Percentiles rank a stretch among this genome's conserved stretches.
Conservation (phyloP, 2,113 vertebrate genomes). For the Murina feae region DNA sequence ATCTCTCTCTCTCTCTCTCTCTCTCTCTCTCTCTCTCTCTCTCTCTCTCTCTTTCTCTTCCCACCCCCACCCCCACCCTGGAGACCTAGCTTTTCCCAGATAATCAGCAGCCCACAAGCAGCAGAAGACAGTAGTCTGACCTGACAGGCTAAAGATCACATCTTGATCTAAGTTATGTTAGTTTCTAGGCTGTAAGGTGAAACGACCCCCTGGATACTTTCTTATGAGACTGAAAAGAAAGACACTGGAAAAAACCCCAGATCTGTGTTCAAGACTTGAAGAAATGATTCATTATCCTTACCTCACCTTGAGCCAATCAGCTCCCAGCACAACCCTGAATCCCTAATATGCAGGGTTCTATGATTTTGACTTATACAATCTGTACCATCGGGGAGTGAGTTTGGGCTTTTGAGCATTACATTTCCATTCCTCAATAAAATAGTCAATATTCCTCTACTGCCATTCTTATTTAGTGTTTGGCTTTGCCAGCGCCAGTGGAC, state of each 20-base stretch:
- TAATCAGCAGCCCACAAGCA: not conserved
- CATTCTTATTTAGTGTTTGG: not conserved
- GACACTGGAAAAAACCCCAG: not conserved
- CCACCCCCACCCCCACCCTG: not conserved
- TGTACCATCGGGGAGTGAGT: not conserved
- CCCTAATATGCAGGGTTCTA: not conserved
- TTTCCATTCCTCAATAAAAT: not conserved
- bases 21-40: no score
- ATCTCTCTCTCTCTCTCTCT: no score
- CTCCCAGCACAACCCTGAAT: not conserved
- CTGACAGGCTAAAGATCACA: not conserved
- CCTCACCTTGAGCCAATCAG: not conserved
- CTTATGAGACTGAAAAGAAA: not conserved
- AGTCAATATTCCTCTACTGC: not conserved
- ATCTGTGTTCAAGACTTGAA: not conserved
- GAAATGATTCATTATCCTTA: not conserved
- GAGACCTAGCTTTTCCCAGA: not conserved
- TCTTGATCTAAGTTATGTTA: not conserved
- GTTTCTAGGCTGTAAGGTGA: not conserved
- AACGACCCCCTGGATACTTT: not conserved
- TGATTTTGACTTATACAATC: not conserved
- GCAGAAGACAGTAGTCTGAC: not conserved
- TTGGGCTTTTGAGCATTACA: not conserved
- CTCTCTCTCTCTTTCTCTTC: no score
- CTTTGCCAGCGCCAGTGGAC: not conserved